Evolutionary conservation across 2,888 invertebrate species (phyloP).

Genomic region (Caprella mutica): DNA sequence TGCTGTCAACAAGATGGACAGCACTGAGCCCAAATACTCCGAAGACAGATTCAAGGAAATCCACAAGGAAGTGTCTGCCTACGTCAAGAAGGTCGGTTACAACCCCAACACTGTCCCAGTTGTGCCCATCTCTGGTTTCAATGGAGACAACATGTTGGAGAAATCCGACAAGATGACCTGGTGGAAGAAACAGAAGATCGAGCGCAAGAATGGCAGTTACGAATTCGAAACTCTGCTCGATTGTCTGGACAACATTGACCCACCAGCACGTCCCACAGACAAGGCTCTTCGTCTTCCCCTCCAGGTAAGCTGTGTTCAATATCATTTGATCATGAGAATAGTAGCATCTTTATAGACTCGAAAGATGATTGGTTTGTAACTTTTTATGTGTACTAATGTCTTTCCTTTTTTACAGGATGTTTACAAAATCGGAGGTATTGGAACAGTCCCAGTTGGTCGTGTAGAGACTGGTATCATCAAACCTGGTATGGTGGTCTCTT

Average conservation of each 20-base stretch:
- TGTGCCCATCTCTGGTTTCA: conserved; percentile 99
- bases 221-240: conserved; percentile 65
- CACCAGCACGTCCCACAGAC: conserved; percentile 89
- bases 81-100: conserved; percentile 99
- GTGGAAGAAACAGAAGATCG: conserved; percentile 91
- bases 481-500: conserved; percentile 85
- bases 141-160: conserved; percentile 99
- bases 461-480: conserved; percentile 97
- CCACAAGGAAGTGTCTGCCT: conserved; percentile 87
- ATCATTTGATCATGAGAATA: too few relatives aligned
- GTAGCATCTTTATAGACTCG: too few relatives aligned
- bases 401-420: conserved; percentile 88
- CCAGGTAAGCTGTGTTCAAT: conserved; percentile 49
- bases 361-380: too few relatives aligned
- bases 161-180: conserved; percentile 85
- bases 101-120: conserved; percentile 94
- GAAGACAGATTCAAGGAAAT: conserved; percentile 96
- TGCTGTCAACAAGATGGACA: conserved; percentile 99
- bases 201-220: conserved; percentile 70
- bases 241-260: conserved; percentile 91
- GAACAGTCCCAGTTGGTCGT: conserved; percentile 99
- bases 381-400: too few relatives aligned
- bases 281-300: conserved; percentile 97
- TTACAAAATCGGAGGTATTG: conserved; percentile 99
- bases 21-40: conserved; percentile 95